These are phyloP conservation scores for Iselma pallidipennis DNA, from an alignment of 2,888 invertebrate species.

Conservation along the genomic window DNA sequence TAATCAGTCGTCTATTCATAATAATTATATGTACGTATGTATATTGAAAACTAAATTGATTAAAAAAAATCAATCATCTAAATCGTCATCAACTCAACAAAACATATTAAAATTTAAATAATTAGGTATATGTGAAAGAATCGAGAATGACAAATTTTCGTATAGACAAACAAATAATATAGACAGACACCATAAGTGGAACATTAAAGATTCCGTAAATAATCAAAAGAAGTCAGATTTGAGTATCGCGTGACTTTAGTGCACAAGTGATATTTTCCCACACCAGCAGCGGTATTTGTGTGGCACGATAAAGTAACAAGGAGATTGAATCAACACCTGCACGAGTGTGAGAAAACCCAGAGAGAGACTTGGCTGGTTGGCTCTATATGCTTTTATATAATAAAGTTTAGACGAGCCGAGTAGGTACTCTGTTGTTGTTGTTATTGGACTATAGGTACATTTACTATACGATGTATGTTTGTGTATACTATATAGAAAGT, in stretches of 20 bases:
- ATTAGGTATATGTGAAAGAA: no score
- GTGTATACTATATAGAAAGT: slow-evolving; percentile 12
- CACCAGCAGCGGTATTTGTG: slow-evolving; percentile 46
- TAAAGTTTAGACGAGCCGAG: no score
- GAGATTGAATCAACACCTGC: slow-evolving; percentile 52
- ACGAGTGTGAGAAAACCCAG: slow-evolving; percentile 44
- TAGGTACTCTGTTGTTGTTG: neutral
- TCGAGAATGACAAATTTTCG: neutral
- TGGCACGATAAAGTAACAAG: slow-evolving; percentile 48
- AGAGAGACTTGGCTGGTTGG: neutral
- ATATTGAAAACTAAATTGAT: neutral
- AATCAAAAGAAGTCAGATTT: neutral
- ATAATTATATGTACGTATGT: slow-evolving; percentile 3
- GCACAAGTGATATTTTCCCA: slow-evolving; percentile 46
- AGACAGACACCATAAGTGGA: neutral
- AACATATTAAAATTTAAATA: no score
- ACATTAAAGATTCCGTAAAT: slow-evolving; percentile 1
- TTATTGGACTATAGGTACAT: slow-evolving; percentile 3
- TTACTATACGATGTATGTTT: neutral
- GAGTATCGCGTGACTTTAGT: slow-evolving; percentile 22
- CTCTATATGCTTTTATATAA: no score
- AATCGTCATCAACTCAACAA: neutral
- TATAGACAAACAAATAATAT: neutral
- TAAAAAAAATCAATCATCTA: neutral
- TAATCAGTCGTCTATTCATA: slow-evolving; percentile 29